Evolutionary conservation across 2,888 invertebrate species (phyloP).

Genomic region (Cosmorhoe ocellata): DNA sequence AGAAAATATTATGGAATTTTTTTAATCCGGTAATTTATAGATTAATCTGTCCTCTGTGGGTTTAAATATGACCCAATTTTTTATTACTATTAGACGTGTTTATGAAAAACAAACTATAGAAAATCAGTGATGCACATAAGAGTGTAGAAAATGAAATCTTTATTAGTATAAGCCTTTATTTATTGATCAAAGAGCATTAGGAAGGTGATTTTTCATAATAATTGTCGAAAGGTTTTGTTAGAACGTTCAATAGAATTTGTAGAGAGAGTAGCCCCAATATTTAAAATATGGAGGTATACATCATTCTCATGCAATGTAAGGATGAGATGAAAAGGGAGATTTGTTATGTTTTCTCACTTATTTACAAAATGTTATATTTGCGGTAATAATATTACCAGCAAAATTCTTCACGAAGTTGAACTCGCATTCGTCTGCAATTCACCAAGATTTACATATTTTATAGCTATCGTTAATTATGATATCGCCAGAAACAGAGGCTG

Average conservation of each 20-base stretch:
- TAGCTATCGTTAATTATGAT: conserved; percentile 44
- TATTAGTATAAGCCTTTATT: conserved; percentile 61
- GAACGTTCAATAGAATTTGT: conserved; percentile 25
- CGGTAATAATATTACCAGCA: neutral
- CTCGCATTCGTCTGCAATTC: neutral
- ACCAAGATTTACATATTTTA: conserved; percentile 19
- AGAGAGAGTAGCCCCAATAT: conserved; percentile 7
- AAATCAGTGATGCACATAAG: conserved; percentile 54
- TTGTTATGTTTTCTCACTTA: neutral
- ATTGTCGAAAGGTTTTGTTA: conserved; percentile 38
- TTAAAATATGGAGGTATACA: no score
- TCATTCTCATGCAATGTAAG: no score
- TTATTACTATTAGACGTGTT: conserved; percentile 55
- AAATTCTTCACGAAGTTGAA: neutral
- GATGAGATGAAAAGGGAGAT: neutral
- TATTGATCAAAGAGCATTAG: conserved; percentile 53
- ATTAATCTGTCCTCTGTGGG: conserved; percentile 31
- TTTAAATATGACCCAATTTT: conserved; percentile 60
- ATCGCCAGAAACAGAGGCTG: conserved; percentile 43
- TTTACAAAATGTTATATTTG: neutral
- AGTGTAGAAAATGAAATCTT: conserved; percentile 56
- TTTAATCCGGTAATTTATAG: conserved; percentile 58
- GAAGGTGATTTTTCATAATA: conserved; percentile 45
- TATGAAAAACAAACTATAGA: conserved; percentile 60
- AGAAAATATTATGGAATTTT: conserved; percentile 47